Evolutionary conservation across 2,797 vertebrate genomes (phyloP).

Genomic region (Bovichtus variegatus): DNA sequence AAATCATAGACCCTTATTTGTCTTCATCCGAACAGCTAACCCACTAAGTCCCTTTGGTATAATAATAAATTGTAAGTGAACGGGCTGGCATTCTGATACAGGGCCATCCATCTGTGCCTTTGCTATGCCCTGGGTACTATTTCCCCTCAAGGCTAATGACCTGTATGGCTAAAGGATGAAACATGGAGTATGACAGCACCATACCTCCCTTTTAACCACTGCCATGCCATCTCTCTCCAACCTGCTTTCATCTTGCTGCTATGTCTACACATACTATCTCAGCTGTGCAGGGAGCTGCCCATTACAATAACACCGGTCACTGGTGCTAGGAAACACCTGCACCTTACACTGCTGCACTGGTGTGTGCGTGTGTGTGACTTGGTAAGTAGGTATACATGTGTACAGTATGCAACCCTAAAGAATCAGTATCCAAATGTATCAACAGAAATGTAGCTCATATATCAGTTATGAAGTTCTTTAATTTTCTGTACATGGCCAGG

Average conservation of each 20-base stretch:
- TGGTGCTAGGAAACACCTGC: constrained; percentile 47
- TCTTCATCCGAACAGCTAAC: constrained; percentile 53
- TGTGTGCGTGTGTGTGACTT: not conserved
- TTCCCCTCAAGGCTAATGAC: constrained; percentile 49
- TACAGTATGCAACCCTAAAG: not conserved
- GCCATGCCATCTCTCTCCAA: constrained; percentile 36
- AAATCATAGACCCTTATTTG: constrained; percentile 56
- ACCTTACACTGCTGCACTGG: constrained; percentile 12
- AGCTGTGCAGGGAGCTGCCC: constrained; percentile 64
- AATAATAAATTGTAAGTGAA: constrained; percentile 56
- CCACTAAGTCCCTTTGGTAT: constrained; percentile 19
- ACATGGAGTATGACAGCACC: constrained; percentile 33
- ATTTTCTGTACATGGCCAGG: not conserved
- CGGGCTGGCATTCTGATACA: constrained; percentile 43
- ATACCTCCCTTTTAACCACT: constrained; percentile 41
- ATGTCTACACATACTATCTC: constrained; percentile 65
- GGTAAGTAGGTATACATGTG: not conserved
- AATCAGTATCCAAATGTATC: too few species aligned
- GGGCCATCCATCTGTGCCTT: constrained; percentile 35
- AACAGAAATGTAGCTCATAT: not conserved
- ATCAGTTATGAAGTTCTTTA: not conserved
- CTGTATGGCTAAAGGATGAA: constrained; percentile 32
- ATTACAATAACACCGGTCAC: constrained; percentile 45
- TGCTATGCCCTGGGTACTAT: constrained; percentile 10
- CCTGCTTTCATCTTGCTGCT: constrained; percentile 71